Conservation (phyloP, 2,888 invertebrate species). For the Xylota sylvarum region DNA sequence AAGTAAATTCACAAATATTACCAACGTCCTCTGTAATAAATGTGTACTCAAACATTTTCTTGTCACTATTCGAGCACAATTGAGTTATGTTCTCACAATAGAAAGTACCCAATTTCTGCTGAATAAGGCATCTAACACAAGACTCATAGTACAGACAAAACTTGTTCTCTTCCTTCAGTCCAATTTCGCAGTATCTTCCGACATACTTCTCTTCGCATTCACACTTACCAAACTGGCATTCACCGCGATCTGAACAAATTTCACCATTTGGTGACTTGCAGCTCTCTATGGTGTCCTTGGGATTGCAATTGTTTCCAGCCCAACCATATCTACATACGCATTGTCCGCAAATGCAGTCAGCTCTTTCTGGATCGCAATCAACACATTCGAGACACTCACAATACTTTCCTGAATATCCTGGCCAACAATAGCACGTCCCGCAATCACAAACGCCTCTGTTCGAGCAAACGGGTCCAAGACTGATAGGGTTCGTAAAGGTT, state of each 20-base stretch:
- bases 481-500: constrained; percentile 78
- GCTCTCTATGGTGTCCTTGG: constrained; percentile 85
- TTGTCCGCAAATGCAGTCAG: constrained; percentile 90
- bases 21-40: constrained; percentile 80
- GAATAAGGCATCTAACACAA: constrained; percentile 83
- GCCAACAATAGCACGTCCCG: constrained; percentile 90
- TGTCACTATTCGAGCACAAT: constrained; percentile 80
- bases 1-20: constrained; percentile 38
- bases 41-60: constrained; percentile 79
- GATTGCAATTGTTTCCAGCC: constrained; percentile 87
- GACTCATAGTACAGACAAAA: constrained; percentile 83
- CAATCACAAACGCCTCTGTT: constrained; percentile 92
- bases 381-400: constrained; percentile 88
- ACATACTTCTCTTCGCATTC: constrained; percentile 80
- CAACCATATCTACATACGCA: constrained; percentile 89
- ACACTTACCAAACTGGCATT: constrained; percentile 90
- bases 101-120: constrained; percentile 78
- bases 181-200: constrained; percentile 83
- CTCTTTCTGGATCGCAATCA: constrained; percentile 88
- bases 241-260: constrained; percentile 90
- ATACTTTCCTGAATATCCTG: constrained; percentile 86
- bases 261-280: constrained; percentile 86
- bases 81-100: constrained; percentile 80
- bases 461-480: constrained; percentile 87
- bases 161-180: constrained; percentile 81